Evolutionary conservation across 53 echinoderm and acorn worm genomes (phyloP).

Genomic region (Mesocentrotus franciscanus): DNA sequence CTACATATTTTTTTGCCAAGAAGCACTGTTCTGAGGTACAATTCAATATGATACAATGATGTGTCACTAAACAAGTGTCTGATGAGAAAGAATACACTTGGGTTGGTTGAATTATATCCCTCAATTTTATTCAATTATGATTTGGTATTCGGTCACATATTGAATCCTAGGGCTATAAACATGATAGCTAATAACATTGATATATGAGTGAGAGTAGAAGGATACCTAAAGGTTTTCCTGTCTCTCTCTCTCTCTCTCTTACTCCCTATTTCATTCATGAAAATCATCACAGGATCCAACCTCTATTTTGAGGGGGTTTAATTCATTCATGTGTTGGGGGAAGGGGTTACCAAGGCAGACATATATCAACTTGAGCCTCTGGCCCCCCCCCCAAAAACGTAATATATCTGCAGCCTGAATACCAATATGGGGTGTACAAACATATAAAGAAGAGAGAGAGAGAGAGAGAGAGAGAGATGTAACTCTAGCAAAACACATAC

Average conservation of each 20-base stretch:
- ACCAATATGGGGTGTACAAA: not conserved
- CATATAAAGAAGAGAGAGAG: not conserved
- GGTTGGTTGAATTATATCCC: not conserved
- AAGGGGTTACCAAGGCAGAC: not conserved
- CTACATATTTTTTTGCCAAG: not conserved
- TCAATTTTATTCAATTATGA: constrained; percentile 16
- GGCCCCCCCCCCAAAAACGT: too few relatives aligned
- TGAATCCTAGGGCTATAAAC: constrained; percentile 12
- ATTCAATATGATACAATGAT: not conserved
- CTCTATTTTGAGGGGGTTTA: not conserved
- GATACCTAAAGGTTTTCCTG: not conserved
- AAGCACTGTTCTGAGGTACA: not conserved
- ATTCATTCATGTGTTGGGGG: not conserved
- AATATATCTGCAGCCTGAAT: not conserved
- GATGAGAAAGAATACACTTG: not conserved
- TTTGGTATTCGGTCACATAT: constrained; percentile 30
- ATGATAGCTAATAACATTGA: constrained; percentile 20
- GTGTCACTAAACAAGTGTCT: not conserved
- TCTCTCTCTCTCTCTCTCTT: not conserved
- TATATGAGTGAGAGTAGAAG: not conserved
- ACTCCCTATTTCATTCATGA: not conserved
- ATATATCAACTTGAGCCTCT: not conserved
- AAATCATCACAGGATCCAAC: not conserved
- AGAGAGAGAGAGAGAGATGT: not conserved
- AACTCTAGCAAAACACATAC: not conserved